phyloP scores from a whole-genome alignment of 2,888 invertebrate genomes.

The Leucophenga montana region DNA sequence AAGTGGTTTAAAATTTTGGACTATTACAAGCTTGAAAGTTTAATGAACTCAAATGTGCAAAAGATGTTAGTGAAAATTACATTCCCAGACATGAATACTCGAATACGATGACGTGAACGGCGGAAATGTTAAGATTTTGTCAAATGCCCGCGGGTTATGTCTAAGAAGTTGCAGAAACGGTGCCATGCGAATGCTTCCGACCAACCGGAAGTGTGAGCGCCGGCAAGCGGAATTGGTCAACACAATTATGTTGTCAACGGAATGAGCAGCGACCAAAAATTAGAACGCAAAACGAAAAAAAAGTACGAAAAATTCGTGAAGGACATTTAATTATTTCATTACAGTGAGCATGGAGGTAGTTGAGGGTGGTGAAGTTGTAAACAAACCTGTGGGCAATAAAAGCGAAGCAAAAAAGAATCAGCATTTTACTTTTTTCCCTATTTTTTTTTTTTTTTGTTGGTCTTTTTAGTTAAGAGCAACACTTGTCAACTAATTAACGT shows the following conservation, averaged over 20 bases:
- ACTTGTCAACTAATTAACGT: constrained; percentile 28
- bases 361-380: constrained; percentile 35
- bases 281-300: constrained; percentile 21
- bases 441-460: not conserved
- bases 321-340: constrained; percentile 68
- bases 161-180: not conserved
- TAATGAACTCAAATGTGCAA: constrained; percentile 47
- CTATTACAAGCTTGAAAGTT: constrained; percentile 39
- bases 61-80: constrained; percentile 39
- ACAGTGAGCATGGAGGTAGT: constrained; percentile 42
- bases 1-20: not conserved
- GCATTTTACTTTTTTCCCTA: not conserved
- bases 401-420: constrained; percentile 45
- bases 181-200: not conserved
- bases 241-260: constrained; percentile 45
- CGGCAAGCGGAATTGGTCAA: constrained; percentile 59
- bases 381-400: constrained; percentile 54
- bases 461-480: constrained; percentile 9
- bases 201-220: constrained; percentile 42
- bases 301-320: constrained; percentile 48
- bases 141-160: not conserved
- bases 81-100: constrained; percentile 12
- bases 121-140: not conserved
- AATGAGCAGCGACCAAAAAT: constrained; percentile 30
- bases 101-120: not conserved